Percentiles rank a stretch among this genome's conserved stretches.
phyloP scores from a whole-genome alignment of 2,888 invertebrate genomes.

The Eilema sororculum region DNA sequence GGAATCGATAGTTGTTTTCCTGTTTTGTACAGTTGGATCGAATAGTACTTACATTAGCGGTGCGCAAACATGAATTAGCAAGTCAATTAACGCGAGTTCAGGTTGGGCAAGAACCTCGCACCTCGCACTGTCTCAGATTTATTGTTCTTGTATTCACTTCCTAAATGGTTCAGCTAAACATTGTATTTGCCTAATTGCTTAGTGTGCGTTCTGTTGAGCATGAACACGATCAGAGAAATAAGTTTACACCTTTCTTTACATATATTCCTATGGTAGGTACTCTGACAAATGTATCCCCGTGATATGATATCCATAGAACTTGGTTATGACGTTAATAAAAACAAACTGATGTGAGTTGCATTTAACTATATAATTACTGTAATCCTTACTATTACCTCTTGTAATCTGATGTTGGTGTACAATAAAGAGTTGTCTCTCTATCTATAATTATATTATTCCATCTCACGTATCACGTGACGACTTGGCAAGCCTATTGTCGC shows the following conservation, averaged over 20 bases:
- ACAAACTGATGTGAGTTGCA: background rate
- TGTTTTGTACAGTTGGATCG: slow-evolving; percentile 35
- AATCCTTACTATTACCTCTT: no score
- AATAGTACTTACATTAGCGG: slow-evolving; percentile 49
- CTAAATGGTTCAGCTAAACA: slow-evolving; percentile 37
- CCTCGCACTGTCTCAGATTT: slow-evolving; percentile 48
- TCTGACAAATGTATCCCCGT: background rate
- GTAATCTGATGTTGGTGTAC: no score
- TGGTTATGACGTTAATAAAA: background rate
- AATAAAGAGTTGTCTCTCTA: no score
- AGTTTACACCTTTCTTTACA: no score
- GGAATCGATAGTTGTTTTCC: slow-evolving; percentile 38
- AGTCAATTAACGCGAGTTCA: slow-evolving; percentile 67
- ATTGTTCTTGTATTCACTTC: slow-evolving; percentile 50
- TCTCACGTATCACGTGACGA: no score
- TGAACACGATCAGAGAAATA: no score
- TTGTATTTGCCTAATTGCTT: slow-evolving; percentile 5
- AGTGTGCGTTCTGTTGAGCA: background rate
- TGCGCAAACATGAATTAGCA: slow-evolving; percentile 66
- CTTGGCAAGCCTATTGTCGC: no score
- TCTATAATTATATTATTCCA: no score
- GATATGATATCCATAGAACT: background rate
- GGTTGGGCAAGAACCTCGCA: slow-evolving; percentile 57
- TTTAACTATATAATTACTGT: no score
- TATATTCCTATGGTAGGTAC: no score